Conservation (phyloP, 2,113 vertebrate species). For the Zapus hudsonius region DNA sequence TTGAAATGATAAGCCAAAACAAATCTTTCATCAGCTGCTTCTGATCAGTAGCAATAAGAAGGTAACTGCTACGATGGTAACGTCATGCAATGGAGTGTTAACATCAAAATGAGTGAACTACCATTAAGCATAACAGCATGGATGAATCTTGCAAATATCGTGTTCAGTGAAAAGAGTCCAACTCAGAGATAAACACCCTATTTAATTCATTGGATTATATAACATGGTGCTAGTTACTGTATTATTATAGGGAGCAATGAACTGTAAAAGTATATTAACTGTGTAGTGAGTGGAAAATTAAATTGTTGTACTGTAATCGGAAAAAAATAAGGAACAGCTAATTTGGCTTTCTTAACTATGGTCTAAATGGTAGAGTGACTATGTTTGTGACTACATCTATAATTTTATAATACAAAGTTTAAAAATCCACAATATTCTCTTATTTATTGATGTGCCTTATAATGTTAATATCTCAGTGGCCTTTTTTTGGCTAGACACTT, state of each 20-base stretch:
- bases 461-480: constrained; percentile 46
- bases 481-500: constrained; percentile 5
- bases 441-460: constrained; percentile 38
- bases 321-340: constrained; percentile 26
- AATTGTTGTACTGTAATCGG: background rate
- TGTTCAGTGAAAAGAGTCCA: background rate
- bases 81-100: background rate
- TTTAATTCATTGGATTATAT: constrained; percentile 12
- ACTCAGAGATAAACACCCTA: background rate
- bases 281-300: constrained; percentile 28
- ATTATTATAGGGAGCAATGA: background rate
- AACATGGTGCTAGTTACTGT: background rate
- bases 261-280: background rate
- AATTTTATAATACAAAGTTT: constrained; percentile 39
- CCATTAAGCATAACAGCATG: background rate
- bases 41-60: no score
- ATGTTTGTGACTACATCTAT: background rate
- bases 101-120: background rate
- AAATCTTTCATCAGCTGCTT: no score
- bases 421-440: constrained; percentile 40
- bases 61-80: background rate
- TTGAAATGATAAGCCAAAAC: no score
- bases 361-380: background rate
- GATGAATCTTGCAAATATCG: constrained; percentile 22
- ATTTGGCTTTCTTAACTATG: constrained; percentile 40